Conservation (phyloP, 2,113 vertebrate genomes). For the Pedetes capensis region DNA sequence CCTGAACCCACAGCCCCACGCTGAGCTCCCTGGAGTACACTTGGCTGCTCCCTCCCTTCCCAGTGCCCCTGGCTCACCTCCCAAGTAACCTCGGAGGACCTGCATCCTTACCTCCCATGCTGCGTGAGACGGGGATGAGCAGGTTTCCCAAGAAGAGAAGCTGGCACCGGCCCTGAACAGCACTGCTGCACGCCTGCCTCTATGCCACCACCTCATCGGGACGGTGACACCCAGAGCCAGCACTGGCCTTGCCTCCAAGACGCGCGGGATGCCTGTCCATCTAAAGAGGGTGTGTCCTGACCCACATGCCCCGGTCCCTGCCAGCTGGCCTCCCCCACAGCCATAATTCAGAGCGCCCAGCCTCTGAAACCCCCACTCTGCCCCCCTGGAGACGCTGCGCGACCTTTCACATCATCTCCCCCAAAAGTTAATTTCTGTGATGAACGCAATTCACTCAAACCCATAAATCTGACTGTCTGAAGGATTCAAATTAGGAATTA, state of each 20-base stretch:
- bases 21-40: fast-evolving
- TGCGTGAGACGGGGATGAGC: neutral
- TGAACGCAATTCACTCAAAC: slow-evolving; percentile 80
- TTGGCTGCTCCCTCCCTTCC: neutral
- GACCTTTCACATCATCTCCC: slow-evolving; percentile 85
- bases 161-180: too few relatives aligned
- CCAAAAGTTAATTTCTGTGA: slow-evolving; percentile 87
- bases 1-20: neutral
- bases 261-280: fast-evolving
- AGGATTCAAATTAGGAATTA: slow-evolving; percentile 85
- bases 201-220: neutral
- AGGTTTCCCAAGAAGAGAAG: neutral
- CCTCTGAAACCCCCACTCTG: slow-evolving; percentile 76
- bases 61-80: fast-evolving
- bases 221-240: neutral
- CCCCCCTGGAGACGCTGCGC: slow-evolving; percentile 66
- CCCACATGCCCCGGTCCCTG: too few relatives aligned
- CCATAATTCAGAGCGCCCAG: slow-evolving; percentile 66
- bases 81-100: too few relatives aligned
- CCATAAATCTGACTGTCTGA: slow-evolving; percentile 83
- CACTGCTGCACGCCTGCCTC: too few relatives aligned
- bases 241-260: neutral
- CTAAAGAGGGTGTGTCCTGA: fast-evolving
- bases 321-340: slow-evolving; percentile 11
- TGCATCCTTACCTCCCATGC: neutral